A percentile compares a stretch with the other conserved stretches of the same genome.
These are phyloP conservation scores for Salminus brasiliensis DNA, from an alignment of 2,113 vertebrate species.

Conservation along the genomic window DNA sequence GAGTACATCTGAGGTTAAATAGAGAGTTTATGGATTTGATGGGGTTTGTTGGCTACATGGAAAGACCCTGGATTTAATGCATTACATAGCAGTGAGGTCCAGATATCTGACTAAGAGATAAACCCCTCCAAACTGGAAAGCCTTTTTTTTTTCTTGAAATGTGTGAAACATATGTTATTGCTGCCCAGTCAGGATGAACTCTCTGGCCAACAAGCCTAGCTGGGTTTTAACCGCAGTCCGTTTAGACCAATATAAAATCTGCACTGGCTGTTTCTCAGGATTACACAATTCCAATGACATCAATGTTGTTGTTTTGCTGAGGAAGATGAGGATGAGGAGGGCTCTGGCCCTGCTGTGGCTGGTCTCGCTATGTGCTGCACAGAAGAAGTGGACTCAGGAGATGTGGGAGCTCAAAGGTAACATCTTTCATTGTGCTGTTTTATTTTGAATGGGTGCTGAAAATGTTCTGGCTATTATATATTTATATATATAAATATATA, in stretches of 20 bases:
- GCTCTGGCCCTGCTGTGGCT: slow-evolving; percentile 69
- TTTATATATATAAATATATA: too few relatives aligned
- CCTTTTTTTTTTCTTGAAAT: background rate
- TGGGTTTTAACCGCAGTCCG: background rate
- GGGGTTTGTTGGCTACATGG: background rate
- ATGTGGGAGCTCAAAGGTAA: slow-evolving; percentile 51
- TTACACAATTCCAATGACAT: slow-evolving; percentile 22
- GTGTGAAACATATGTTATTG: slow-evolving; percentile 40
- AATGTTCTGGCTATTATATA: too few relatives aligned
- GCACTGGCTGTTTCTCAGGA: slow-evolving; percentile 14
- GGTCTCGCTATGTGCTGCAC: slow-evolving; percentile 55
- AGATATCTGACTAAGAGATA: slow-evolving; percentile 25
- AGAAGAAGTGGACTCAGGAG: slow-evolving; percentile 68
- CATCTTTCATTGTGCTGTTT: background rate
- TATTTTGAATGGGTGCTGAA: too few relatives aligned
- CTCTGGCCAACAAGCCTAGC: background rate
- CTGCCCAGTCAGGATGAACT: background rate
- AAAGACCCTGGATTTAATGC: background rate
- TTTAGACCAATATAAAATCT: background rate
- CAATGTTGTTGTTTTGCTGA: slow-evolving; percentile 45
- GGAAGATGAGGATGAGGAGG: slow-evolving; percentile 55
- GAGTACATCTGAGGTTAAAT: too few relatives aligned
- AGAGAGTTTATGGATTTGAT: background rate
- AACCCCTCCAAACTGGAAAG: background rate
- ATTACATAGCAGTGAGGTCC: background rate